phyloP scores from a whole-genome alignment of 2,113 vertebrate genomes.

The Podilymbus podiceps region DNA sequence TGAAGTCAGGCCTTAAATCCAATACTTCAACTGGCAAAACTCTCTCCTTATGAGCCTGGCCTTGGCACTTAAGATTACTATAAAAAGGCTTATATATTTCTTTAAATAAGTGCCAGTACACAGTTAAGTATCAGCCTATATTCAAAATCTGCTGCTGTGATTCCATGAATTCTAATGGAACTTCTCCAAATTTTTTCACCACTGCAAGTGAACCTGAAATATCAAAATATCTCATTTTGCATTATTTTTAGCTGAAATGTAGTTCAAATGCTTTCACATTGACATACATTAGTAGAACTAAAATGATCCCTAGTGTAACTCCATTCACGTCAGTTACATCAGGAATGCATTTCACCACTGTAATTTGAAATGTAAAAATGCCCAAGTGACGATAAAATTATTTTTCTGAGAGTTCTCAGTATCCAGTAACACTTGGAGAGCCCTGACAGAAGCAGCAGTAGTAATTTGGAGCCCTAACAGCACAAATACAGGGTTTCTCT shows the following conservation, averaged over 20 bases:
- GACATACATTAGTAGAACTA: not conserved
- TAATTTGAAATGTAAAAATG: not conserved
- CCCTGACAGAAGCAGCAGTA: not conserved
- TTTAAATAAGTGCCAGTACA: not conserved
- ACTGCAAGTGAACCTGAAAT: not conserved
- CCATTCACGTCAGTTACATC: conserved; percentile 1
- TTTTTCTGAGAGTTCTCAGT: not conserved
- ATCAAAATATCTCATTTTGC: conserved; percentile 19
- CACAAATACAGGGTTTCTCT: not conserved
- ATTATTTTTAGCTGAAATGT: conserved; percentile 55
- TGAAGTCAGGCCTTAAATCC: not conserved
- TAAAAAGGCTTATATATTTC: not conserved
- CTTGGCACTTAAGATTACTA: not conserved
- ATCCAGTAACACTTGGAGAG: not conserved
- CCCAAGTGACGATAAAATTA: not conserved
- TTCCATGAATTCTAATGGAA: conserved; percentile 18
- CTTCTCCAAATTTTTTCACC: not conserved
- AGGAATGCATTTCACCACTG: not conserved
- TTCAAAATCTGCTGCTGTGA: not conserved
- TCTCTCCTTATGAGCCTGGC: not conserved
- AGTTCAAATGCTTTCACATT: no score
- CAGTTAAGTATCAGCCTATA: not conserved
- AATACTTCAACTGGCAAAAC: not conserved
- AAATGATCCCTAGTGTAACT: not conserved
- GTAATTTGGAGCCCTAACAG: not conserved